Evolutionary conservation across 2,888 invertebrate genomes (phyloP).

Genomic region (Vesta saturnalis): DNA sequence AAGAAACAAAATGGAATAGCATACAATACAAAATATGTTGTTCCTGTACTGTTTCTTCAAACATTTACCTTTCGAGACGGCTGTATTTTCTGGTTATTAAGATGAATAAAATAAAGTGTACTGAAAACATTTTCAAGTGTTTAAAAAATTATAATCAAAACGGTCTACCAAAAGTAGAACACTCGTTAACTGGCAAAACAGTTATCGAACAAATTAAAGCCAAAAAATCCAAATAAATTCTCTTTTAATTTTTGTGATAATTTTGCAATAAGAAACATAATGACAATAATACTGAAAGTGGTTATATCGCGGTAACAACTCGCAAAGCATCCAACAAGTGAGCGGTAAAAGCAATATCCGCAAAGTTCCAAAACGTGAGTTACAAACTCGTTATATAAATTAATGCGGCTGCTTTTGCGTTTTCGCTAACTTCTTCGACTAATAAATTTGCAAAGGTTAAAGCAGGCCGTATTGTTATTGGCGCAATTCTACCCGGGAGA

Average conservation of each 20-base stretch:
- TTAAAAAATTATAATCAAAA: no score
- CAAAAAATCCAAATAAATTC: neutral
- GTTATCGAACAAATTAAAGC: no score
- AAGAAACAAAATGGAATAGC: no score
- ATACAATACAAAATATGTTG: no score
- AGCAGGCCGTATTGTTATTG: conserved; percentile 56
- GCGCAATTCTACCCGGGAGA: conserved; percentile 52
- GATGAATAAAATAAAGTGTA: no score
- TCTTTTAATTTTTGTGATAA: neutral
- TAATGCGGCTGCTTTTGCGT: conserved; percentile 46
- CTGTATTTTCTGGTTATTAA: no score
- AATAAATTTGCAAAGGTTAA: conserved; percentile 56
- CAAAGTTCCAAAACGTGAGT: conserved; percentile 43
- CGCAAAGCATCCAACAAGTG: conserved; percentile 41
- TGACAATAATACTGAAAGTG: conserved; percentile 30
- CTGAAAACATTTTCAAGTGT: no score
- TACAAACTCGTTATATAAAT: conserved; percentile 48
- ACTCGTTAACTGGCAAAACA: no score
- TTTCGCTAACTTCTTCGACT: conserved; percentile 45
- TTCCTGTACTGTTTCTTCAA: no score
- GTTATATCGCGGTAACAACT: conserved; percentile 34
- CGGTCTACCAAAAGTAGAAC: no score
- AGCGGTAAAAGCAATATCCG: conserved; percentile 43
- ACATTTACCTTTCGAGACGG: no score
- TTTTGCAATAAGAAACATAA: conserved; percentile 20